phyloP scores from a whole-genome alignment of 1,140 invertebrate species.

The Bombus sylvicola region DNA sequence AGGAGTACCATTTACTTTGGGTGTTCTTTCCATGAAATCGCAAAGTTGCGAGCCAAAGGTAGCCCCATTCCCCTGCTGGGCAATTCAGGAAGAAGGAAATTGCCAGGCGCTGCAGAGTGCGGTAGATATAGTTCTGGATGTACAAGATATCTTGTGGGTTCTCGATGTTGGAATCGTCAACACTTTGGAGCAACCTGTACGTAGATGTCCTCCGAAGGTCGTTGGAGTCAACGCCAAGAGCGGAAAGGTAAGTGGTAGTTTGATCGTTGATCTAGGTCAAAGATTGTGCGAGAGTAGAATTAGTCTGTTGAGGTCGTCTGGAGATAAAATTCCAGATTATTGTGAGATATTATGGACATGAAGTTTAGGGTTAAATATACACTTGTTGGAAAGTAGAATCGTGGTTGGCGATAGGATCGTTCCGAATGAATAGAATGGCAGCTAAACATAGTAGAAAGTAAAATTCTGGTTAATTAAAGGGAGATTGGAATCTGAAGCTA shows the following conservation, averaged over 20 bases:
- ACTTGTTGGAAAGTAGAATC: too few species aligned
- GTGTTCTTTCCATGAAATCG: slow-evolving; percentile 82
- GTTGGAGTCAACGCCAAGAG: slow-evolving; percentile 85
- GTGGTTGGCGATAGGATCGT: too few species aligned
- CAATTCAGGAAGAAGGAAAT: slow-evolving; percentile 85
- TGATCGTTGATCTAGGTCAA: background rate
- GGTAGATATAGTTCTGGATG: slow-evolving; percentile 85
- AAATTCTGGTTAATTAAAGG: background rate
- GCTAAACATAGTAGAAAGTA: background rate
- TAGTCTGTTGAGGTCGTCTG: too few species aligned
- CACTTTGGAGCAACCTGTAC: slow-evolving; percentile 85
- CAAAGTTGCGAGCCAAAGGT: slow-evolving; percentile 80
- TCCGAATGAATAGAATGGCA: background rate
- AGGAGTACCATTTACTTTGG: slow-evolving; percentile 86
- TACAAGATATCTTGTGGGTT: slow-evolving; percentile 86
- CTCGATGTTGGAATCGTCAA: slow-evolving; percentile 87
- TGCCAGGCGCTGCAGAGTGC: slow-evolving; percentile 85
- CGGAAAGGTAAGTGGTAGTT: slow-evolving; percentile 78
- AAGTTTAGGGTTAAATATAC: too few species aligned
- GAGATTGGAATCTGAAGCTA: background rate
- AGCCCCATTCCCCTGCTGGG: slow-evolving; percentile 86
- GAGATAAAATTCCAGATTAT: background rate
- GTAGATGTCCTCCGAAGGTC: slow-evolving; percentile 87
- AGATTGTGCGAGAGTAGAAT: background rate
- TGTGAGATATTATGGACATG: too few species aligned